Conservation (phyloP, 2,888 invertebrate genomes). For the Eilema sororculum region DNA sequence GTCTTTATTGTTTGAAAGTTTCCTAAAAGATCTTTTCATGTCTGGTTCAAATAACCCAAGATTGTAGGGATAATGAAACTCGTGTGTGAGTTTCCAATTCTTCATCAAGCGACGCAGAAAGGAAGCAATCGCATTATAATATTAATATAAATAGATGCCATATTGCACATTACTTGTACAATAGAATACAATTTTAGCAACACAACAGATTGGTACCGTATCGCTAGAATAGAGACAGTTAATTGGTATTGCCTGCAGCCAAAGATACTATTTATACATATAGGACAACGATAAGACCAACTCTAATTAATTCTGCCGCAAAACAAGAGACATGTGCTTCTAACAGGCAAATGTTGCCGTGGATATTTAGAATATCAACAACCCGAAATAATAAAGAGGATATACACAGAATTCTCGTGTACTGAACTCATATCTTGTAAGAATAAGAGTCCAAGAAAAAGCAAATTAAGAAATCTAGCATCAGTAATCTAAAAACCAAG, state of each 20-base stretch:
- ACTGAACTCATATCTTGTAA: neutral
- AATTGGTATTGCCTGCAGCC: neutral
- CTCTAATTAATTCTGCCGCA: neutral
- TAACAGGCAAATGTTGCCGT: neutral
- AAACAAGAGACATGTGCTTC: neutral
- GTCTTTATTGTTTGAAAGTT: too few species aligned
- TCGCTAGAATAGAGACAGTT: neutral
- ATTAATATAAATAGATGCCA: neutral
- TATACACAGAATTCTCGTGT: neutral
- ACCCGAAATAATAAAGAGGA: neutral
- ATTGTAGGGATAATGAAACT: too few species aligned
- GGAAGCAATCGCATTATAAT: too few species aligned
- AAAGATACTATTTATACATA: neutral
- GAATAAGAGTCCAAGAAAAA: neutral
- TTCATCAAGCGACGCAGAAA: neutral
- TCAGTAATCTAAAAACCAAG: too few species aligned
- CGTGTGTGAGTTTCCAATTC: neutral
- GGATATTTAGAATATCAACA: neutral
- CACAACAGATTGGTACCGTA: neutral
- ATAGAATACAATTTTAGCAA: neutral
- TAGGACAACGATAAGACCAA: neutral
- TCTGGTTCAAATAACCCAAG: too few species aligned
- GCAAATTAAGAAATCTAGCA: too few species aligned
- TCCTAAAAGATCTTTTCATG: too few species aligned
- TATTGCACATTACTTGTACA: neutral